Evolutionary conservation across 2,797 vertebrate species (phyloP).

Genomic region (Hozukius guyotensis): DNA sequence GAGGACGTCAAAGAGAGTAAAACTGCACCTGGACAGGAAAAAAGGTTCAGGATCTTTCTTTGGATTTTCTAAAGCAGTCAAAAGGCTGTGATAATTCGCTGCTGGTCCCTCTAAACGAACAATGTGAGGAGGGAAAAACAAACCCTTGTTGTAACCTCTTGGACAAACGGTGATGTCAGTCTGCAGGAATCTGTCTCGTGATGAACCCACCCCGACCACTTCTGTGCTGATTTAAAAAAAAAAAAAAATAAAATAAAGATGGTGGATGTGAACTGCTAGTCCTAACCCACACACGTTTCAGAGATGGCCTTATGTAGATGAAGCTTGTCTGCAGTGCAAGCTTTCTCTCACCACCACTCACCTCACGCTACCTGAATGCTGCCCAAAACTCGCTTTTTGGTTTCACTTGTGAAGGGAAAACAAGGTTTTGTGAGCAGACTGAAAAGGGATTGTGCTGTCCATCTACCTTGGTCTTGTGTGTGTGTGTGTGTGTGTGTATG

Average conservation of each 20-base stretch:
- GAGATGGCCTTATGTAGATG: conserved; percentile 80
- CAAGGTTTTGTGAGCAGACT: conserved; percentile 59
- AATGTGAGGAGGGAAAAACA: conserved; percentile 28
- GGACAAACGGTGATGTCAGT: conserved; percentile 64
- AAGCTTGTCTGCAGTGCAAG: conserved; percentile 71
- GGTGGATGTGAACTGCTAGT: conserved; percentile 49
- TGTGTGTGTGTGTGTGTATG: conserved; percentile 4
- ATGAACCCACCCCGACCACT: conserved; percentile 57
- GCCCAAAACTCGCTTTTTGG: conserved; percentile 68
- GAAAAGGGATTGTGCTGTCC: conserved; percentile 78
- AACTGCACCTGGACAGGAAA: conserved; percentile 39
- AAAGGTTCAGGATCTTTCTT: conserved; percentile 37
- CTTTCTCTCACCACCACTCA: conserved; percentile 69
- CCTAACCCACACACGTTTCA: conserved; percentile 62
- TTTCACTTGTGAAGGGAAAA: conserved; percentile 69
- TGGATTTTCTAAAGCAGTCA: conserved; percentile 45
- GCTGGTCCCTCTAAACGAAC: conserved; percentile 62
- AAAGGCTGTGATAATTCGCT: conserved; percentile 66
- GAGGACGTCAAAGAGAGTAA: conserved; percentile 40
- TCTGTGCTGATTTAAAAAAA: conserved; percentile 53
- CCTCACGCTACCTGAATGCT: conserved; percentile 76
- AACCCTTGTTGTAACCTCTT: conserved; percentile 53
- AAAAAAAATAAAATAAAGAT: not conserved
- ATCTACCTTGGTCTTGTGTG: conserved; percentile 21
- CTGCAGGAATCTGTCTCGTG: conserved; percentile 55